Base-by-base conservation (phyloP, 2,113 vertebrate genomes). In the Cyanoramphus novaezelandiae region DNA sequence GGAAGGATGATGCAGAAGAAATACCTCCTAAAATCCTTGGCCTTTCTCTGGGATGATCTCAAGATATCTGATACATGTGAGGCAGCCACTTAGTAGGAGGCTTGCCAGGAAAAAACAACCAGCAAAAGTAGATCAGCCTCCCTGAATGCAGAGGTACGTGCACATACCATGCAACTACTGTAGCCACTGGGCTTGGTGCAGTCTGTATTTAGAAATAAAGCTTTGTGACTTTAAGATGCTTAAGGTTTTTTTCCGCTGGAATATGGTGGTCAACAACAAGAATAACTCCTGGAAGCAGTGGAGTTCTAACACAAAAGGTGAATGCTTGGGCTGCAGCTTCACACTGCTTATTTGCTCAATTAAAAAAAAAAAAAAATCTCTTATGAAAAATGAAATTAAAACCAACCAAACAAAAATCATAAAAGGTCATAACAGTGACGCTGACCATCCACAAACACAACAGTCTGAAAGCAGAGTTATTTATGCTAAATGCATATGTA, bases 91-190 rank as follows among this genome's bases (percentile, higher is more conserved):
- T 43, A 24, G 13, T 19, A 17, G 50, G 55, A 75, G 17, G 18
- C 57, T 80, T 41, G 35, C 41, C 33, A 68, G 39, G 43, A 59
- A 37, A 69, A 59, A 13, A 47, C 29, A 68, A 59, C 16, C 17
- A 75, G 14, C 41, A 62, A 47, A 53, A 46, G 41, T 8, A 43
- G 46, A 62, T 18, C 47, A 17, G 47, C 29, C 28, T 52, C 37
- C 47, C 39, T 39, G 29, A 44, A 49, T 1, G 12, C n/a, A 74
- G 57, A 70, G 25, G 11, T n/a, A 31, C 1, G 0, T 11, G 24
- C 10, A 53, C 49, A 35, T 49, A 49, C 33, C 4, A 1, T 10
- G 46, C 25, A 41, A 10, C 17, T 31, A 13, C 35, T 19, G 33
- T 13, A 60, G 28, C 43, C 24, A 23, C 62, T 46, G 41, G 17